A percentile compares a stretch with the other conserved stretches of the same genome.
Evolutionary conservation across 1,140 invertebrate species (phyloP).

Genomic region (Zaprionus lachaisei): DNA sequence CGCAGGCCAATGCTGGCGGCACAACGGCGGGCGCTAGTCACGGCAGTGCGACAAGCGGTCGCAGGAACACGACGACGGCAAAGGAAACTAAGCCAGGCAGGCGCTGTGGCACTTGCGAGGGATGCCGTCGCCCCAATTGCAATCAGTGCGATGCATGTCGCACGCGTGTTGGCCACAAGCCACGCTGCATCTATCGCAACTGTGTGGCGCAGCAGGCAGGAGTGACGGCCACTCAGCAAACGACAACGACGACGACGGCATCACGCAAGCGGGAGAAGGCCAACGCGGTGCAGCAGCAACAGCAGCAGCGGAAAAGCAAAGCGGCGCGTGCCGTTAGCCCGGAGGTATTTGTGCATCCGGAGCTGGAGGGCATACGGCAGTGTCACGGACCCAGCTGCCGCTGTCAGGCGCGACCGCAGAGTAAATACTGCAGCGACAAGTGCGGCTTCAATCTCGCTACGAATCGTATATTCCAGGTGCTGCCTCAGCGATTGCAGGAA

Average conservation of each 20-base stretch:
- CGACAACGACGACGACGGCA: neutral
- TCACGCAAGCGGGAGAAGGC: constrained; percentile 65
- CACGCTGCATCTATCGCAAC: constrained; percentile 88
- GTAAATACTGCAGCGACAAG: constrained; percentile 97
- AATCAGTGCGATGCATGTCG: constrained; percentile 91
- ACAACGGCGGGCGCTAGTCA: constrained; percentile 54
- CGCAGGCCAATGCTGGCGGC: constrained; percentile 14
- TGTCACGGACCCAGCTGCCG: constrained; percentile 96
- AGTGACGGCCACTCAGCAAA: constrained; percentile 1
- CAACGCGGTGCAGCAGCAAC: constrained; percentile 24
- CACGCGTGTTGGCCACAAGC: constrained; percentile 92
- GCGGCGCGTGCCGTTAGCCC: constrained; percentile 85
- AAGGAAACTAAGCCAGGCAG: constrained; percentile 70
- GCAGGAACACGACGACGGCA: neutral
- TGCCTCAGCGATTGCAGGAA: constrained; percentile 97
- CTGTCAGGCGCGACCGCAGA: constrained; percentile 90
- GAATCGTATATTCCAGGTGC: constrained; percentile 92
- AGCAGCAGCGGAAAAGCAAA: constrained; percentile 79
- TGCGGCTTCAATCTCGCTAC: constrained; percentile 97
- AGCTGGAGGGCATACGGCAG: constrained; percentile 87
- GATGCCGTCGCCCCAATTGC: constrained; percentile 93
- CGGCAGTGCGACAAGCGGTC: neutral
- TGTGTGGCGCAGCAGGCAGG: constrained; percentile 54
- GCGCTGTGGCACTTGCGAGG: constrained; percentile 93
- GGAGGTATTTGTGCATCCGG: constrained; percentile 85